Evolutionary conservation across 2,797 vertebrate genomes (phyloP).

Genomic region (Denticeps clupeoides): DNA sequence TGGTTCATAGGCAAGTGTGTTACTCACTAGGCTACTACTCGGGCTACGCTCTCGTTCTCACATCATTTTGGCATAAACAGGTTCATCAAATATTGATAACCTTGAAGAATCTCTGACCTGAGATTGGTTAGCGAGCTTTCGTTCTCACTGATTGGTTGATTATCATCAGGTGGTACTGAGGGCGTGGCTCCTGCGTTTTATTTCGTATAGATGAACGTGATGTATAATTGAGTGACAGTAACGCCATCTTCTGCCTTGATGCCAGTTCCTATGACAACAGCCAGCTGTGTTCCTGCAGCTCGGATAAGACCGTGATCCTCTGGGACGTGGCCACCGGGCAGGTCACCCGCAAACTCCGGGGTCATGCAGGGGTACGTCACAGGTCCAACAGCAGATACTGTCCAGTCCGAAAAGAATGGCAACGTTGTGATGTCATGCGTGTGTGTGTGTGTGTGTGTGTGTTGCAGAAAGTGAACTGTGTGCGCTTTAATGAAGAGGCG

Average conservation of each 20-base stretch:
- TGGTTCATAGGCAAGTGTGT: too few relatives aligned
- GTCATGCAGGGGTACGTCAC: slow-evolving; percentile 78
- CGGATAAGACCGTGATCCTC: slow-evolving; percentile 77
- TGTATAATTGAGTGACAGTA: neutral
- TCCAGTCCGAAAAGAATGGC: neutral
- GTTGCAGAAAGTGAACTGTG: slow-evolving; percentile 79
- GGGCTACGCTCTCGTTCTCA: too few relatives aligned
- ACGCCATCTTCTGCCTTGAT: too few relatives aligned
- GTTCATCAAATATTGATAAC: too few relatives aligned
- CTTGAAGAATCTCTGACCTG: too few relatives aligned
- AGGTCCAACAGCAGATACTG: neutral
- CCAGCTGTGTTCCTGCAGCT: slow-evolving; percentile 77
- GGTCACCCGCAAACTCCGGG: slow-evolving; percentile 79
- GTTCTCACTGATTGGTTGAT: too few relatives aligned
- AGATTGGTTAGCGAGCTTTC: too few relatives aligned
- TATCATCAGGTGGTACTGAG: too few relatives aligned
- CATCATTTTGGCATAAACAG: too few relatives aligned
- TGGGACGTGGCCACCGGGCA: slow-evolving; percentile 86
- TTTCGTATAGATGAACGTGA: too few relatives aligned
- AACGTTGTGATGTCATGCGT: neutral
- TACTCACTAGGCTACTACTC: too few relatives aligned
- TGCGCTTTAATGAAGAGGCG: slow-evolving; percentile 87
- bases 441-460: neutral
- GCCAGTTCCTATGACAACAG: slow-evolving; percentile 90
- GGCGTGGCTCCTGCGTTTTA: too few relatives aligned